Evolutionary conservation across 2,797 vertebrate species (phyloP).

Genomic region (Platyrinchus mystaceus): DNA sequence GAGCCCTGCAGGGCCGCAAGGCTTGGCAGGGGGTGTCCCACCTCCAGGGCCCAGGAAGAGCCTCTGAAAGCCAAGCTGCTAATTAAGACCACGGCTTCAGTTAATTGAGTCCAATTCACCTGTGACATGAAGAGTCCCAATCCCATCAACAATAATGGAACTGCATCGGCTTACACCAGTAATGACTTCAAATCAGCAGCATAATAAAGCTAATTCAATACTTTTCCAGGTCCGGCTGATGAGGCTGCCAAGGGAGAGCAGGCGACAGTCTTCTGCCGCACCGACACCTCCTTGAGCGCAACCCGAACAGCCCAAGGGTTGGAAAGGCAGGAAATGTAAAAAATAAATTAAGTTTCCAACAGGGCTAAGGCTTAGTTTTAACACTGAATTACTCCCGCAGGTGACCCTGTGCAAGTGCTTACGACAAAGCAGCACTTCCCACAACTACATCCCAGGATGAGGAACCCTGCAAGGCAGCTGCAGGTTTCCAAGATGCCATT

Average conservation of each 20-base stretch:
- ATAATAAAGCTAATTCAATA: conserved; percentile 52
- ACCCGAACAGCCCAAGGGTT: accelerated
- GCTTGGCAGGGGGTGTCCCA: neutral
- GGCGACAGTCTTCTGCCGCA: neutral
- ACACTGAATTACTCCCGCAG: neutral
- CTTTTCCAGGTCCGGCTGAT: conserved; percentile 33
- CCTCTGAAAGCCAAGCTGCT: conserved; percentile 16
- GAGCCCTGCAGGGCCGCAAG: accelerated
- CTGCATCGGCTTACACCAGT: conserved; percentile 64
- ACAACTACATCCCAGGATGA: accelerated
- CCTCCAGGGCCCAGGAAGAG: neutral
- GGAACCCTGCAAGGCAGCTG: neutral
- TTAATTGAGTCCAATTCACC: conserved; percentile 67
- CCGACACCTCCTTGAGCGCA: neutral
- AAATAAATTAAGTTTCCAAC: neutral
- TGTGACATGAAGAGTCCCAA: conserved; percentile 56
- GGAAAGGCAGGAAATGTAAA: neutral
- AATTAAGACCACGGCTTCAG: conserved; percentile 37
- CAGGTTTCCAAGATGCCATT: accelerated
- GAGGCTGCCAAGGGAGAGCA: neutral
- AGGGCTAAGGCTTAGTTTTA: neutral
- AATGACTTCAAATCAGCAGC: conserved; percentile 52
- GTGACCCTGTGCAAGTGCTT: neutral
- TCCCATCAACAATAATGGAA: conserved; percentile 68
- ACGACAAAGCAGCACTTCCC: neutral